Evolutionary conservation across 2,888 invertebrate species (phyloP).

Genomic region (Melipona bicolor): DNA sequence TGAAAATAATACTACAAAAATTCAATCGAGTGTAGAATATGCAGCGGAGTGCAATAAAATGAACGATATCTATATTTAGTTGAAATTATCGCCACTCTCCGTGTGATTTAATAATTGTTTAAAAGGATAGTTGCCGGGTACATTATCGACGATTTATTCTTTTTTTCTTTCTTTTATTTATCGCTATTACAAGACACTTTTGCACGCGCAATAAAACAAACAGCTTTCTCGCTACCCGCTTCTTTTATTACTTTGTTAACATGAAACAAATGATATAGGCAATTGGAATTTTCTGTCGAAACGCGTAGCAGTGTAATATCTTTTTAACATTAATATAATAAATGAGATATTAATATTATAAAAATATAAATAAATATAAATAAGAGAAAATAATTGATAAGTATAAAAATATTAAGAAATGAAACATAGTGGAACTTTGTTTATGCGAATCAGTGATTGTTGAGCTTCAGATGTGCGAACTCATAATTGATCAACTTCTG

Average conservation of each 20-base stretch:
- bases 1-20: slow-evolving; percentile 13
- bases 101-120: slow-evolving; percentile 54
- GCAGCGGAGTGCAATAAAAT: slow-evolving; percentile 36
- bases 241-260: slow-evolving; percentile 13
- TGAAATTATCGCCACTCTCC: slow-evolving; percentile 24
- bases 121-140: slow-evolving; percentile 32
- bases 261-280: slow-evolving; percentile 2
- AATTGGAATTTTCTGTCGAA: background rate
- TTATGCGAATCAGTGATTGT: too few species aligned
- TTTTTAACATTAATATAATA: too few species aligned
- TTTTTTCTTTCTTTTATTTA: slow-evolving; percentile 25
- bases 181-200: slow-evolving; percentile 38
- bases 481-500: too few species aligned
- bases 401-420: too few species aligned
- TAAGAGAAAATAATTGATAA: too few species aligned
- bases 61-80: slow-evolving; percentile 48
- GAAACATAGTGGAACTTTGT: too few species aligned
- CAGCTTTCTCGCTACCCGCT: slow-evolving; percentile 1
- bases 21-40: background rate
- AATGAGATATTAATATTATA: too few species aligned
- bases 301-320: too few species aligned
- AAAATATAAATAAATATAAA: too few species aligned
- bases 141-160: slow-evolving; percentile 35
- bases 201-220: slow-evolving; percentile 22
- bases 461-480: too few species aligned